Base-by-base conservation (phyloP, 2,113 vertebrate species). In the Nettapus auritus region DNA sequence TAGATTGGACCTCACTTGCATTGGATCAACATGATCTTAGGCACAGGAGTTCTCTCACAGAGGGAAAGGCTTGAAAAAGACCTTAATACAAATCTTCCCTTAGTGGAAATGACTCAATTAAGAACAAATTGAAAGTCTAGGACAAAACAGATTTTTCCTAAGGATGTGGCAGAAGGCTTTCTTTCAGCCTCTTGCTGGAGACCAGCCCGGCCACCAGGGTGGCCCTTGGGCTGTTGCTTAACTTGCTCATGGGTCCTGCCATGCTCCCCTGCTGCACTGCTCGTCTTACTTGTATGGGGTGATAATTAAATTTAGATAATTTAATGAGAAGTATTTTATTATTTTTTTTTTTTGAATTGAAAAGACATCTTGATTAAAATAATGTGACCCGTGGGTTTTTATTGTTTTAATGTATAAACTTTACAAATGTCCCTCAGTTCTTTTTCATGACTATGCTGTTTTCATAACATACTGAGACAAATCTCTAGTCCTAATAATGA, bases 401-500 rank as follows among this genome's bases (percentile, higher is more conserved):
- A 66, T 23, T 87, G 21, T 78, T 55, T 73, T 66, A 67, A 77
- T 46, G 36, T 29, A 59, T n/a, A 19, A 46, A 23, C 18, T 90
- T 88, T 21, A 69, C 29, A 79, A 88, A 76, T 10, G 13, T 44
- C 21, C 34, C 20, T 64, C 38, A 0, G 0, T 36, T 82, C 57
- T 52, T 92, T 80, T 55, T 82, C 3, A 7, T 80, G 70, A 55
- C 3, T 46, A 2, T 26, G 23, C 46, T 29, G 40, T n/a, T 82
- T 59, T 76, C 63, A 53, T 46, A 87, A 50, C 0, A 4, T 10
- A 52, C 56, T 62, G 69, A 3, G 26, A 79, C 75, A 92, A 76
- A 90, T 66, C 63, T 77, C 86, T 76, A 22, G 44, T 71, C 67
- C 86, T 91, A 85, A 94, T 92, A 89, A 92, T 4, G 53, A 91